Evolutionary conservation across 2,113 vertebrate genomes (phyloP).

Genomic region (Paradoxurus hermaphroditus): DNA sequence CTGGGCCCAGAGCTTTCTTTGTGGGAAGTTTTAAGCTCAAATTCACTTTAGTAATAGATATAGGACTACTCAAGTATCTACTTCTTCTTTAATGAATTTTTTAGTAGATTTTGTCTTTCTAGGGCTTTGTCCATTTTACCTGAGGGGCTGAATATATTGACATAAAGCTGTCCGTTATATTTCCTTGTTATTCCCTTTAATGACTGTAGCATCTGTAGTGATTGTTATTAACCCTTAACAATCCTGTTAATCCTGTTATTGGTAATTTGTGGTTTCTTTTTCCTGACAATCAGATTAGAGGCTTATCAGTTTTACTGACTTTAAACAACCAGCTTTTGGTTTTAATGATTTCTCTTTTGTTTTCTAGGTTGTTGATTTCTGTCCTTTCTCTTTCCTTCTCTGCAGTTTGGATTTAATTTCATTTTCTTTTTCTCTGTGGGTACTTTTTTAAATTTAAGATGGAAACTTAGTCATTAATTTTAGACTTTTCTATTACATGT

Average conservation of each 20-base stretch:
- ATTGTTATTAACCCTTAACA: neutral
- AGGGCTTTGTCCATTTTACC: neutral
- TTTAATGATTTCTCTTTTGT: slow-evolving; percentile 13
- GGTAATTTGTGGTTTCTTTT: neutral
- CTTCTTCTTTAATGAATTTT: neutral
- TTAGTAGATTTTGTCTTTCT: neutral
- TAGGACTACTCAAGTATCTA: neutral
- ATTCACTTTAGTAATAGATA: neutral
- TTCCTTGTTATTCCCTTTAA: neutral
- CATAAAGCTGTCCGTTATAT: neutral
- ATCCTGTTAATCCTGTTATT: neutral
- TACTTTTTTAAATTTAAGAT: neutral
- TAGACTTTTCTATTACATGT: neutral
- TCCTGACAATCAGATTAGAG: neutral
- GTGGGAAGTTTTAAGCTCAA: neutral
- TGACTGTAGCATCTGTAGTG: neutral
- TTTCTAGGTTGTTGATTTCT: slow-evolving; percentile 20
- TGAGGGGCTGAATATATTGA: neutral
- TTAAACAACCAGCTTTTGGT: neutral
- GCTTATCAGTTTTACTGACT: neutral
- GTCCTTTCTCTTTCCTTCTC: neutral
- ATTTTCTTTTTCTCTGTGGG: neutral
- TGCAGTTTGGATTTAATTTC: neutral
- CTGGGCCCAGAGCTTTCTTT: neutral
- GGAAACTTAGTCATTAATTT: neutral